Conservation (phyloP, 2,797 vertebrate genomes). For the Spinibarbus caldwelli region DNA sequence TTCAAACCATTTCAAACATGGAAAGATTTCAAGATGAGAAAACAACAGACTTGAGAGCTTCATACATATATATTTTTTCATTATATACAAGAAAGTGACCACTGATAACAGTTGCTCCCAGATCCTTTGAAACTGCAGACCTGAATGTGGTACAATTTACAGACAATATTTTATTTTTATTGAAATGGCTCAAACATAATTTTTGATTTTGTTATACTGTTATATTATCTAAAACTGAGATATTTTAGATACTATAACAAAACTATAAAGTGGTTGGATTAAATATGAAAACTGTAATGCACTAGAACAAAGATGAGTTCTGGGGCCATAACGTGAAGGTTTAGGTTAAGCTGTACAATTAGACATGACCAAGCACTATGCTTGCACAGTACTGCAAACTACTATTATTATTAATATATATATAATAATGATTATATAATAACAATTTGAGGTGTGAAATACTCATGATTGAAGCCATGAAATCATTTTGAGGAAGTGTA, state of each 20-base stretch:
- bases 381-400: background rate
- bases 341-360: conserved; percentile 11
- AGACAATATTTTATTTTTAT: background rate
- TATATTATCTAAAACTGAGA: background rate
- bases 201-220: background rate
- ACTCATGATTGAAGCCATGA: background rate
- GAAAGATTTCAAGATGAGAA: conserved; percentile 11
- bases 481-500: background rate
- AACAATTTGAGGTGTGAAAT: background rate
- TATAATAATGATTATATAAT: background rate
- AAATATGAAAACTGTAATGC: background rate
- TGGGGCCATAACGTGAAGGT: background rate
- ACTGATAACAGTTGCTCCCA: conserved; percentile 91
- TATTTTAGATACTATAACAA: conserved; percentile 11
- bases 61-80: conserved; percentile 4
- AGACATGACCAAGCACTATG: background rate
- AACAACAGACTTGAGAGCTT: conserved; percentile 15
- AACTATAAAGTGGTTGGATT: background rate
- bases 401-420: too few relatives aligned
- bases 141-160: background rate
- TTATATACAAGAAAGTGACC: conserved; percentile 78
- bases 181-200: conserved; percentile 9
- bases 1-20: conserved; percentile 33
- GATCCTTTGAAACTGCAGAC: conserved; percentile 27
- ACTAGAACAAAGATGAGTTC: conserved; percentile 1